phyloP scores from a whole-genome alignment of 2,888 invertebrate genomes.

The Eurois occulta region DNA sequence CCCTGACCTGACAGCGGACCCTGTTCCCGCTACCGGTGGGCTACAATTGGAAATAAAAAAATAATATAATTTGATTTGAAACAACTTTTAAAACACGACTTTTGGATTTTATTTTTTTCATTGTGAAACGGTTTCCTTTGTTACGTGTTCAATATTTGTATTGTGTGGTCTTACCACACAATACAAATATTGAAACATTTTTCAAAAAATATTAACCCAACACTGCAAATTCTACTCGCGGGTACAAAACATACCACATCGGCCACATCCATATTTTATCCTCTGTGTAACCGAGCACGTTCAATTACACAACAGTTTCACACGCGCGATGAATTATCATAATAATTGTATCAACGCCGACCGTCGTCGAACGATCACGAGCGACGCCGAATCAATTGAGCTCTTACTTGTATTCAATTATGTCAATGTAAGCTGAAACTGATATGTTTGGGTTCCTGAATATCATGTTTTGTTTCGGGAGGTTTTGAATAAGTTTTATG shows the following conservation, averaged over 20 bases:
- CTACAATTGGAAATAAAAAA: too few species aligned
- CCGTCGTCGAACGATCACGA: constrained; percentile 57
- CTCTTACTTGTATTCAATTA: constrained; percentile 61
- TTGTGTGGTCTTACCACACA: too few species aligned
- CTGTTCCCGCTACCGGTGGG: too few species aligned
- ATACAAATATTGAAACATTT: too few species aligned
- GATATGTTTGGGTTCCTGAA: constrained; percentile 21
- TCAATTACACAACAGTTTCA: constrained; percentile 67
- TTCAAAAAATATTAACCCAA: background rate
- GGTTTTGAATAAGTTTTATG: background rate
- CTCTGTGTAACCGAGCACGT: constrained; percentile 18
- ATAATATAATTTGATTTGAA: background rate
- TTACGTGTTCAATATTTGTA: too few species aligned
- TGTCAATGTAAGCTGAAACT: constrained; percentile 25
- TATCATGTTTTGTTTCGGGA: background rate
- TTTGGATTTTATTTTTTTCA: too few species aligned
- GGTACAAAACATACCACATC: constrained; percentile 57
- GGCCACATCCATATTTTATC: constrained; percentile 54
- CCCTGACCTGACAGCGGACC: too few species aligned
- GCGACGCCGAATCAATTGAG: constrained; percentile 64
- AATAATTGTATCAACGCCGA: constrained; percentile 74
- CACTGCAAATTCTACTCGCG: background rate
- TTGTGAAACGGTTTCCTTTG: too few species aligned
- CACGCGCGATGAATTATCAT: constrained; percentile 74
- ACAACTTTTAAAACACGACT: background rate